phyloP scores from a whole-genome alignment of 2,797 vertebrate genomes.

The Crypturellus tataupa region DNA sequence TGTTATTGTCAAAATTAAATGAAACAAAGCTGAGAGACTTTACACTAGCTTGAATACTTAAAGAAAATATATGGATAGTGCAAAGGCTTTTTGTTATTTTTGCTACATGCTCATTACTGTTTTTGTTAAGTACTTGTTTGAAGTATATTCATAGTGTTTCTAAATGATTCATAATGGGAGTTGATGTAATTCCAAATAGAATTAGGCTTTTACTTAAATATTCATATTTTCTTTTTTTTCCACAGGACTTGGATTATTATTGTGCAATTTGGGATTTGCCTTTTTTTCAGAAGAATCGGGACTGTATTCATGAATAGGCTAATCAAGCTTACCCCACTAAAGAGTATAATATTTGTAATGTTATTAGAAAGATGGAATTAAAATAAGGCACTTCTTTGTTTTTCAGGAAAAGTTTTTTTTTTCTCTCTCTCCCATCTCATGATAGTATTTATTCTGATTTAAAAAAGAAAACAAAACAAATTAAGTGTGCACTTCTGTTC shows the following conservation, averaged over 20 bases:
- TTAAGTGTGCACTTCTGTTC: neutral
- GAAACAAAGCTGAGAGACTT: constrained; percentile 58
- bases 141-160: constrained; percentile 64
- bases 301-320: constrained; percentile 63
- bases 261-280: constrained; percentile 71
- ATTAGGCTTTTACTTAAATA: constrained; percentile 60
- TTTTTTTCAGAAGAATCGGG: constrained; percentile 67
- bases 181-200: constrained; percentile 56
- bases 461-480: neutral
- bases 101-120: neutral
- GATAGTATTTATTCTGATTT: neutral
- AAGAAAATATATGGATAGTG: constrained; percentile 55
- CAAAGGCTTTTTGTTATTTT: constrained; percentile 60
- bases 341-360: constrained; percentile 38
- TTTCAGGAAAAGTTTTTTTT: neutral
- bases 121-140: constrained; percentile 65
- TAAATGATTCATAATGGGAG: constrained; percentile 47
- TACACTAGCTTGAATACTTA: constrained; percentile 73
- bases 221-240: constrained; percentile 50
- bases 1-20: constrained; percentile 74
- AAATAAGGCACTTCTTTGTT: neutral
- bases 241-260: constrained; percentile 76
- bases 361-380: constrained; percentile 5
- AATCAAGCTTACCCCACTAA: neutral
- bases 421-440: neutral